Base-by-base conservation (phyloP, 2,113 vertebrate species). In the Alexandromys fortis region DNA sequence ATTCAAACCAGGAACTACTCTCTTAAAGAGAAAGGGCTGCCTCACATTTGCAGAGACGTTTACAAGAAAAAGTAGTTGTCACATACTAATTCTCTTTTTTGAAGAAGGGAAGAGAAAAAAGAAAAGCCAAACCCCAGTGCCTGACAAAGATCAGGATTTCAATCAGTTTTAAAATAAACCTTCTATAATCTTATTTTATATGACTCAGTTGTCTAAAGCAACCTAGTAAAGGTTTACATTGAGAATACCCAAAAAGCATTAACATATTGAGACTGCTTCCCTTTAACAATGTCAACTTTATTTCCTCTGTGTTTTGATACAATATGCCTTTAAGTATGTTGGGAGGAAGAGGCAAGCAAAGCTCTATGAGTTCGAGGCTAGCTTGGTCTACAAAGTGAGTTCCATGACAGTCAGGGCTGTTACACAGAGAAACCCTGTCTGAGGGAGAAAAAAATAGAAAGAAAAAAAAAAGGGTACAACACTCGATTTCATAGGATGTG, bases 171-270 rank as follows among this genome's bases (percentile, higher is more conserved):
- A 94, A 87, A 90, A 90, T 95, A 89, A 86, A 94, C 70, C n/a
- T 82, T 94, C 47, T 78, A 68, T 93, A 79, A 77, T 92, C 83
- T 86, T 97, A 17, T 77, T 97, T 95, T 93, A 96, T 86, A 78
- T 96, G 92, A 91, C 91, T 97, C 82, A n/a, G 16, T 88, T 95
- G 68, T 94, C 49, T 86, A n/a, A 94, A 90, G 76, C 88, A 95
- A 89, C 86, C 93, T n/a, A 90, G 55, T 78, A 93, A 75, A 93
- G 94, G 38, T 96, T 92, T 97, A 72, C 82, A 86, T 81, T 92
- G 92, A 81, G 81, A 82, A 75, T 61, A 65, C 93, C 68, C 76
- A 88, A 72, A 52, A 96, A 96, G 93, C 95, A 94, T 97, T 91
- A 35, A 55, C 42, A 55, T 82, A 55, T 90, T 96, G 45, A 87